These are phyloP conservation scores for Apeira syringaria DNA, from an alignment of 2,888 invertebrate species.

Conservation along the genomic window DNA sequence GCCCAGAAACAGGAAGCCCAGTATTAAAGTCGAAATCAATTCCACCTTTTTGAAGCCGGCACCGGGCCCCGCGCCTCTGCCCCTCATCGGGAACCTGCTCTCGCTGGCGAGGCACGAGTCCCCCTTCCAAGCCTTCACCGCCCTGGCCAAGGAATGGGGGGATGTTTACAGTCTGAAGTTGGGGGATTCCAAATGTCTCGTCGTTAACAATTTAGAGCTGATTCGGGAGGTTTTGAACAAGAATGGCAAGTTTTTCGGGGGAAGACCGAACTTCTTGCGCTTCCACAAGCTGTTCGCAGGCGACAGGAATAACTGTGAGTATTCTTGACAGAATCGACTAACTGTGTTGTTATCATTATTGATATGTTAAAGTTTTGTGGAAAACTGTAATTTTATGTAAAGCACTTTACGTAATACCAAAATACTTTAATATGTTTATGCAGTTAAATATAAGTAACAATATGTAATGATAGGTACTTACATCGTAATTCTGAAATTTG, in stretches of 20 bases:
- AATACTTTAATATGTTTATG: too few relatives aligned
- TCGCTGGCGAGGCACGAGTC: slow-evolving; percentile 85
- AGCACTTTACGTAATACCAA: too few relatives aligned
- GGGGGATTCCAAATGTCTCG: slow-evolving; percentile 87
- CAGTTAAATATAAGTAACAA: too few relatives aligned
- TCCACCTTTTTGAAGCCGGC: slow-evolving; percentile 62
- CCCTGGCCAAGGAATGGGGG: slow-evolving; percentile 87
- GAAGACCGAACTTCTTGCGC: slow-evolving; percentile 91
- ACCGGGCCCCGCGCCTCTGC: slow-evolving; percentile 87
- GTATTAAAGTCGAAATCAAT: slow-evolving; percentile 47
- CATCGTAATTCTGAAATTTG: too few relatives aligned
- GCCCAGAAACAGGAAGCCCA: too few relatives aligned
- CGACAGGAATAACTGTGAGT: slow-evolving; percentile 94
- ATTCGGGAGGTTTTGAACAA: slow-evolving; percentile 90
- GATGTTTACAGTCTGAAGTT: slow-evolving; percentile 88
- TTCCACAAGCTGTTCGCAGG: slow-evolving; percentile 93
- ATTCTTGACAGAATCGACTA: too few relatives aligned
- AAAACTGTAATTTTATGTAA: too few relatives aligned
- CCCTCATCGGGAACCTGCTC: slow-evolving; percentile 88
- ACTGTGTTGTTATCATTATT: too few relatives aligned
- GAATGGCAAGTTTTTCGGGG: slow-evolving; percentile 92
- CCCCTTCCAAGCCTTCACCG: slow-evolving; percentile 89
- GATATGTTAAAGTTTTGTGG: too few relatives aligned
- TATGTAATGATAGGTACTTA: too few relatives aligned
- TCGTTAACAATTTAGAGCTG: slow-evolving; percentile 88